Percentiles rank a stretch among this genome's conserved stretches.
phyloP scores from a whole-genome alignment of 2,888 invertebrate species.

The Eupithecia subumbrata region DNA sequence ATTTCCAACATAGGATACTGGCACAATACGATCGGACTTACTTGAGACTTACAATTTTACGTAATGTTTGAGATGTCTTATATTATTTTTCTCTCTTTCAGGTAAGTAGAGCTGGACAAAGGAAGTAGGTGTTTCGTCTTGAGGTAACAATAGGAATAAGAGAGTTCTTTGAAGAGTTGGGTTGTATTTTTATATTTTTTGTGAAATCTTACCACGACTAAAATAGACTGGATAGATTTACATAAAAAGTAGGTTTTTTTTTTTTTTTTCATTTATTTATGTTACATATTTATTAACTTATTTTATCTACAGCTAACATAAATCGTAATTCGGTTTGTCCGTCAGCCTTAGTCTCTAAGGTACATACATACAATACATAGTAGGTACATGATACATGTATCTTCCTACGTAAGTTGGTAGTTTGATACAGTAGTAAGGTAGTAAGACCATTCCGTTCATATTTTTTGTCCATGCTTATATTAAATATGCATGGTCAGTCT shows the following conservation, averaged over 20 bases:
- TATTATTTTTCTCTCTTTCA: constrained; percentile 25
- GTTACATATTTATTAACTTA: too few relatives aligned
- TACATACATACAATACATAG: too few relatives aligned
- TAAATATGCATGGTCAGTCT: too few relatives aligned
- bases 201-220: background rate
- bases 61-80: constrained; percentile 15
- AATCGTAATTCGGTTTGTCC: too few relatives aligned
- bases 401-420: too few relatives aligned
- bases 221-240: background rate
- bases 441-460: too few relatives aligned
- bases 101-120: constrained; percentile 24
- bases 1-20: background rate
- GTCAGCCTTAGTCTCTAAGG: too few relatives aligned
- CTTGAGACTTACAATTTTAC: constrained; percentile 18
- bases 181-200: background rate
- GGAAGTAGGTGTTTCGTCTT: background rate
- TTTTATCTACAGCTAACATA: too few relatives aligned
- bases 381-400: too few relatives aligned
- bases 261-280: too few relatives aligned
- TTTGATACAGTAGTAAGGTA: too few relatives aligned
- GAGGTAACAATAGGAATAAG: background rate
- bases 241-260: background rate
- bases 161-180: background rate
- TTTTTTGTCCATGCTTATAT: too few relatives aligned
- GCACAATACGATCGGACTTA: background rate